A percentile compares a stretch with the other conserved stretches of the same genome.
These are phyloP conservation scores for Calliphora vomitoria DNA, from an alignment of 2,888 invertebrate genomes.

Conservation along the genomic window DNA sequence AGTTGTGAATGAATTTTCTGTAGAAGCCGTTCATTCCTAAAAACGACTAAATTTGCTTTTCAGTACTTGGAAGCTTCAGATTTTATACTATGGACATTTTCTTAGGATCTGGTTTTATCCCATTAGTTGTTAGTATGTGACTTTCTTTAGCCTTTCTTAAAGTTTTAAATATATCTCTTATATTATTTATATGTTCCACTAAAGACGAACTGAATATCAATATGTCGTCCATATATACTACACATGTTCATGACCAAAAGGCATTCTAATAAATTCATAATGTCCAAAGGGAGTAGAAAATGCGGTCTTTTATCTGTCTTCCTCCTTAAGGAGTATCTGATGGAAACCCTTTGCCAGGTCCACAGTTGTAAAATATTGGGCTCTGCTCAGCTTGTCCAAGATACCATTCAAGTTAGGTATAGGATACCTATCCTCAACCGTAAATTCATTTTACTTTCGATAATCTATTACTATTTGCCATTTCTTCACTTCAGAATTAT, in stretches of 20 bases:
- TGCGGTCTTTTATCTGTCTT: not conserved
- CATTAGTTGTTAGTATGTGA: not conserved
- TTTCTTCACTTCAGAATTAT: too few species aligned
- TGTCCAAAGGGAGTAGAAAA: not conserved
- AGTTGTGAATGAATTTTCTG: not conserved
- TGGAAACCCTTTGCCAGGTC: not conserved
- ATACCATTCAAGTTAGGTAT: too few species aligned
- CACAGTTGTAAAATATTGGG: too few species aligned
- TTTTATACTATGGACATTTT: not conserved
- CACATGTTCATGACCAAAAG: too few species aligned
- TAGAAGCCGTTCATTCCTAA: too few species aligned
- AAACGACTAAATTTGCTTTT: too few species aligned
- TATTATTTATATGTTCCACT: not conserved
- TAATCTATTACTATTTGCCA: too few species aligned
- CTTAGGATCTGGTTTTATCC: not conserved
- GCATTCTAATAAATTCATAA: not conserved
- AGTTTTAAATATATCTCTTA: not conserved
- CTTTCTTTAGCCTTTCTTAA: not conserved
- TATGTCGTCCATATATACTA: too few species aligned
- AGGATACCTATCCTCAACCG: too few species aligned
- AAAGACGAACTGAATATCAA: not conserved
- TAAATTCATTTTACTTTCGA: too few species aligned
- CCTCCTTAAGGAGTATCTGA: not conserved
- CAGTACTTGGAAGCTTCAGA: not conserved
- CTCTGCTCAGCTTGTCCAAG: too few species aligned